Percentiles rank a stretch among this genome's conserved stretches.
Evolutionary conservation across 2,888 invertebrate genomes (phyloP).

Genomic region (Euplexia lucipara): DNA sequence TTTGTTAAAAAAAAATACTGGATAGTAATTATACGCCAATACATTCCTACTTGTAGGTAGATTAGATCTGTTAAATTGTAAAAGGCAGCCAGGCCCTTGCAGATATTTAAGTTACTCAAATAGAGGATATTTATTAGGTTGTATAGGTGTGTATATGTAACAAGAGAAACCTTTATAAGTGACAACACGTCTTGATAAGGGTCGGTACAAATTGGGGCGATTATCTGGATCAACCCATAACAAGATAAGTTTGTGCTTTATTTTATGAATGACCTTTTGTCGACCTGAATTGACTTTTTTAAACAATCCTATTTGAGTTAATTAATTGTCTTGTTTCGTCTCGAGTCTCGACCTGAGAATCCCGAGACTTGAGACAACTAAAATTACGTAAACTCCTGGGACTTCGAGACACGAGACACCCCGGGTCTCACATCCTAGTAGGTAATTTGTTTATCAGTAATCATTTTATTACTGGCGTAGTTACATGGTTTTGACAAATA

Average conservation of each 20-base stretch:
- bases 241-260: no score
- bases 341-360: no score
- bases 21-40: constrained; percentile 20
- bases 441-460: not conserved
- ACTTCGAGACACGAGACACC: no score
- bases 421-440: no score
- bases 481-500: not conserved
- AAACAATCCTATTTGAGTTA: no score
- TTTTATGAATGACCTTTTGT: no score
- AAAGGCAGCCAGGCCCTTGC: constrained; percentile 30
- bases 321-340: no score
- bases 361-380: no score
- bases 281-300: no score
- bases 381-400: no score
- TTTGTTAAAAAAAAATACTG: constrained; percentile 10
- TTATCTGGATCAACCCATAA: no score
- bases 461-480: not conserved
- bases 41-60: constrained; percentile 56
- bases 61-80: constrained; percentile 46
- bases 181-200: constrained; percentile 27
- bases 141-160: constrained; percentile 26
- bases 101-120: constrained; percentile 28
- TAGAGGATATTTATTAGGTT: constrained; percentile 32
- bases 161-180: constrained; percentile 35
- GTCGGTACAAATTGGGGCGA: constrained; percentile 47